Evolutionary conservation across 2,797 vertebrate species (phyloP), one percentile per base, ranked within the genome.

Genomic region (Amazona finschi): DNA sequence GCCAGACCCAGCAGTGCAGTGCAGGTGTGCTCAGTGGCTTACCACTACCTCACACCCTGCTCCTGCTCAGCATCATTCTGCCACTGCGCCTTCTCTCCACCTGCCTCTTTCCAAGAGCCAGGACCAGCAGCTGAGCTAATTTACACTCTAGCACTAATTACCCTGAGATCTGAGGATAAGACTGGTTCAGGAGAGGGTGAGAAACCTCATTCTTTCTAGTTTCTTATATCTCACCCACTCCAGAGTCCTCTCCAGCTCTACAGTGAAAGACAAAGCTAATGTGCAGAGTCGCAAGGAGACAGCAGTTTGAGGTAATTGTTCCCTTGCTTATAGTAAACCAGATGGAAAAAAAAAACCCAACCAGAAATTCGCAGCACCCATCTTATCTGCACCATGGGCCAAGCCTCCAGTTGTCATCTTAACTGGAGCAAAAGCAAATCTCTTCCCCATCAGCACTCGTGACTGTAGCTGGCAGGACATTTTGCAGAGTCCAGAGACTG

Each of bases 401-500:
- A 84, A 93, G 70, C 39, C 31, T 81, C 41, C 36, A 41, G 9
- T 11, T 82, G 61, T 43, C 47, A 61, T 93, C 95, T 94, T 88
- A 89, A 72, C 44, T 83, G 47, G 44, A 85, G 67, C 27, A 87
- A 94, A 92, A 67, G 3, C 52, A 88, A 87, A 90, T 88, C 58
- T 92, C 17, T 85, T 82, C 72, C 50, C 61, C 39, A 31, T 67
- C 62, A 74, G 33, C 30, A 49, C n/a, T 82, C 79, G 43, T 65
- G 78, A 74, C 39, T n/a, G 25, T 67, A 58, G 73, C 77, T 93
- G 90, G 89, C 93, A 96, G 80, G 83, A 78, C 72, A 89, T 85
- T 78, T 61, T 93, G 47, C 72, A 80, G 82, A 92, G 33, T n/a
- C 27, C 86, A 79, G 76, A 86, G 78, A 85, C 64, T 55, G 36